Evolutionary conservation across 1,140 invertebrate genomes (phyloP), one percentile per base, ranked within the genome.

Genomic region (Eupristina koningsbergeri): DNA sequence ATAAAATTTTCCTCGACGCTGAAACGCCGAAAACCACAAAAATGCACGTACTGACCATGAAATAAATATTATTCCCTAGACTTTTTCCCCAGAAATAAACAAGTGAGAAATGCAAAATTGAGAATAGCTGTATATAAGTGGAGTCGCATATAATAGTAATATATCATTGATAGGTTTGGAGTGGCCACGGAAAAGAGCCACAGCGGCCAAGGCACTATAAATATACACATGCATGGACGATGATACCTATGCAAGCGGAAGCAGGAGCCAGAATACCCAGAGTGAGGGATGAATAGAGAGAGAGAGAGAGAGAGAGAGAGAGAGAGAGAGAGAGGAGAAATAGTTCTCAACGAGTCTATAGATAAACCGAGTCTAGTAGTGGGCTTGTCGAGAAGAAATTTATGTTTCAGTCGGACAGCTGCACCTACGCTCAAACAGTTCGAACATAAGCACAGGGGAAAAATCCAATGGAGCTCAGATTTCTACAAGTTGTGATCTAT

Each of bases 161-260:
- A n/a, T n/a, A n/a, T n/a, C n/a, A n/a, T 6, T 15, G 36, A 39
- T 36, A 69, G 29, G n/a, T 67, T 67, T 15, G 15, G 31, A 5
- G 64, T 6, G 17, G 15, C 64, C 8, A 67, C 64, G 34, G 36
- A 71, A 41, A 75, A 53, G 45, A 75, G 73, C 45, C 31, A 13
- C 53, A 45, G 26, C 19, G 17, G 67, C 50, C 19, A 41, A 15
- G 22, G 3, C 67, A 71, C 80, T 81, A 81, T 81, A 74, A 74
- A 81, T 81, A 81, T 47, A 29, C 26, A 39, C 47, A 39, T 29
- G 77, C 79, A 31, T 5, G 64, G 45, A 74, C 50, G 69, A 58
- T 81, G 69, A 73, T 71, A n/a, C 69, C n/a, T 50, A 29, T 76
- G 79, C 79, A 81, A 81, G 80, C 80, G 80, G 80, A 81, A 75